Base-by-base conservation (phyloP, 2,888 invertebrate species). In the Caenorhabditis sulstoni region DNA sequence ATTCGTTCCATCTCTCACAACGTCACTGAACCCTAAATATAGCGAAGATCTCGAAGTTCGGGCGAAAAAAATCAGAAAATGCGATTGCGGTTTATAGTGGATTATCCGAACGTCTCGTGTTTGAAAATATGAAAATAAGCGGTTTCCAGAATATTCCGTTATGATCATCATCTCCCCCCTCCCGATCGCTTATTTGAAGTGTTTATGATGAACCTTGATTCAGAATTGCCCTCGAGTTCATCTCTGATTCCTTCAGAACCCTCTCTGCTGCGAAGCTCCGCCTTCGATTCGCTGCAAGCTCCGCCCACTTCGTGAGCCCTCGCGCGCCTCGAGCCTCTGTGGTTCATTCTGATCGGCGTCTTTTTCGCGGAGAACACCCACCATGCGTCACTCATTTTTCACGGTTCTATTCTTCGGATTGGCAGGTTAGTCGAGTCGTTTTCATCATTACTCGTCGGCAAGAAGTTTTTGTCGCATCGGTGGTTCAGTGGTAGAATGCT, bases 401-500 rank as follows among this genome's bases (percentile, higher is more conserved):
- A 59, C 67, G 35, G 59, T 53, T 18, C 53, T 68, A 16, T 58
- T 68, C 52, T 68, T 68, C 37, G 68, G 68, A 53, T 44, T 68
- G n/a, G 68, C 59, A 68, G 68, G 68, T 68, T 22, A 59, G 68
- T 68, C 41, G 12, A 4, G 14, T 45, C 8, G 14, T 0, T 59
- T 20, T 29, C 3, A 14, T 57, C 18, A 14, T 18, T 41, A 44
- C 12, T 14, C 22, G 23, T 18, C 14, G 3, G 5, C 3, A 2
- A 4, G 16, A 16, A 14, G 39, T 11, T 57, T 57, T 20, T 5
- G 20, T 14, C 16, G 68, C 65, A 74, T 64, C 62, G 57, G 64
- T 57, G 74, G 53, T 74, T 59, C 74, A 59, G 74, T 74, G 70
- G 70, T 82, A 85, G 83, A 85, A 85, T 82, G 80, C 82, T 83